Conservation (phyloP, 2,113 vertebrate species). For the Sciurus niger region DNA sequence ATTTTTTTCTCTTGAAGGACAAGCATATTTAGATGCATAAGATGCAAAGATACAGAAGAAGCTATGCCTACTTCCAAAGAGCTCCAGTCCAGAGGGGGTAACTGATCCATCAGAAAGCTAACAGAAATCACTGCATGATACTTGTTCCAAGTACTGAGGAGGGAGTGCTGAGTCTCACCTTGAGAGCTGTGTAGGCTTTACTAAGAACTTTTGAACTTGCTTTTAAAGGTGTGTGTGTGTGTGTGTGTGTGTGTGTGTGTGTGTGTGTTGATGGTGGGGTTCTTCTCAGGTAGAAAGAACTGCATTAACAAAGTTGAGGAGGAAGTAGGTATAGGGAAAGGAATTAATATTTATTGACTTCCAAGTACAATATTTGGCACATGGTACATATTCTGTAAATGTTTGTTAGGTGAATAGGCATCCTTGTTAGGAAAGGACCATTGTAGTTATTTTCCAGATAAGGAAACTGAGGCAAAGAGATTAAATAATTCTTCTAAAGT, state of each 20-base stretch:
- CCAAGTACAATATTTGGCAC: neutral
- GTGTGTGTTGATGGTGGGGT: fast-evolving
- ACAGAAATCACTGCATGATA: neutral
- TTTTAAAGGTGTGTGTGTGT: neutral
- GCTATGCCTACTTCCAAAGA: neutral
- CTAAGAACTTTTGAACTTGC: neutral
- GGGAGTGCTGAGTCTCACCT: neutral
- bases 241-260: too few species aligned
- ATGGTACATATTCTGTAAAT: neutral
- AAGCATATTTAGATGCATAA: neutral
- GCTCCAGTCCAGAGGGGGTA: neutral
- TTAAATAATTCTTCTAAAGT: neutral
- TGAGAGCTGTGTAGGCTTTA: neutral
- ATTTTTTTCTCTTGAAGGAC: neutral
- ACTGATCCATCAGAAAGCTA: neutral
- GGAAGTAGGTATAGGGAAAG: neutral
- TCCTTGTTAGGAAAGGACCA: neutral
- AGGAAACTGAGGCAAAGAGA: neutral
- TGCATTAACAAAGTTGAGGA: neutral
- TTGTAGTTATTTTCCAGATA: neutral
- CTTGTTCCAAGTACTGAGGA: neutral
- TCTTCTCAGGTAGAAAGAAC: neutral
- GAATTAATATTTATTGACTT: neutral
- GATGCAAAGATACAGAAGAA: neutral
- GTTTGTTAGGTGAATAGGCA: neutral